phyloP scores from a whole-genome alignment of 2,888 invertebrate species.

The Torymus texanus region DNA sequence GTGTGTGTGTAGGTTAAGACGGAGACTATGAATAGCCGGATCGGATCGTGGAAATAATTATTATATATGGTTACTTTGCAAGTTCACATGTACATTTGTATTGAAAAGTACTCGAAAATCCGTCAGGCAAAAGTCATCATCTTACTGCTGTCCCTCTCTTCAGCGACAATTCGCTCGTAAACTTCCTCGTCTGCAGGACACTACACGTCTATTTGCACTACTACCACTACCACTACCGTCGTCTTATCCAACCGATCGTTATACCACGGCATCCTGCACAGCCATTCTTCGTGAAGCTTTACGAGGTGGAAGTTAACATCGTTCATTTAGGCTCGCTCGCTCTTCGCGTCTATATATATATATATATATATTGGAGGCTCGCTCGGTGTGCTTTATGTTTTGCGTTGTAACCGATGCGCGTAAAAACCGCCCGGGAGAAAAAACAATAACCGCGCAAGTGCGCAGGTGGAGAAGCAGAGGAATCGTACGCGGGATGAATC shows the following conservation, averaged over 20 bases:
- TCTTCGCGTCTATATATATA: too few species aligned
- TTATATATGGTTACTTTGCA: too few species aligned
- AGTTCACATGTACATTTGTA: too few species aligned
- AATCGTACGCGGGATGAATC: conserved; percentile 33
- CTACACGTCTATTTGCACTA: conserved; percentile 29
- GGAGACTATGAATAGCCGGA: background rate
- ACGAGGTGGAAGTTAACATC: conserved; percentile 49
- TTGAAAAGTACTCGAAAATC: too few species aligned
- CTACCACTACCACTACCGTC: background rate
- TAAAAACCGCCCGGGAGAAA: conserved; percentile 17
- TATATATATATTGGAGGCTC: conserved; percentile 1
- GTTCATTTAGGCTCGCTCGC: conserved; percentile 30
- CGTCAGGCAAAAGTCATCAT: too few species aligned
- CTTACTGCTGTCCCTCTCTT: background rate
- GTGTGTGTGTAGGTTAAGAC: background rate
- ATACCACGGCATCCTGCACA: background rate
- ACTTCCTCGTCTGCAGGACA: too few species aligned
- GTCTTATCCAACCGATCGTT: conserved; percentile 25
- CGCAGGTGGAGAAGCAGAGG: too few species aligned
- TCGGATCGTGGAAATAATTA: conserved; percentile 30
- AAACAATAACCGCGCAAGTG: conserved; percentile 47
- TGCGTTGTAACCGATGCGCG: conserved; percentile 1
- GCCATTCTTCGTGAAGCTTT: conserved; percentile 34
- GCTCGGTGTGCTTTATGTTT: conserved; percentile 17
- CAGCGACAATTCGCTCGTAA: background rate